Conservation (phyloP, 2,888 invertebrate species). For the Crepidodera aurea region DNA sequence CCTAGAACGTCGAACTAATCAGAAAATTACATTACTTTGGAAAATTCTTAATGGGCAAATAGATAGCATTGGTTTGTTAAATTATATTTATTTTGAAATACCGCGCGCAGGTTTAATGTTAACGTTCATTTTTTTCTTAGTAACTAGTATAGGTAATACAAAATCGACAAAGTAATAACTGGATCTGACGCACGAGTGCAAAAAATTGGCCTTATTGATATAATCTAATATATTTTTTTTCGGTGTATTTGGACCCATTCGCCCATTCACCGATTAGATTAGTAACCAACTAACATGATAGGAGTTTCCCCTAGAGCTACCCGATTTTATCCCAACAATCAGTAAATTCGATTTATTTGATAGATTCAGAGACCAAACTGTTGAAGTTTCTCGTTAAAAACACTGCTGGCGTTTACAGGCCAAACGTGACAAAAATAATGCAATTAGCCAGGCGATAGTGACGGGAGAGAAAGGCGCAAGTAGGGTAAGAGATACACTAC, state of each 20-base stretch:
- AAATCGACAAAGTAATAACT: no score
- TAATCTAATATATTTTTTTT: not conserved
- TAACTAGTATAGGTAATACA: no score
- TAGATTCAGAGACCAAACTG: slow-evolving; percentile 17
- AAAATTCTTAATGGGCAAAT: no score
- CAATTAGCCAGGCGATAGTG: slow-evolving; percentile 4
- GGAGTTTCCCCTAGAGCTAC: not conserved
- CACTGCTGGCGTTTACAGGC: slow-evolving; percentile 2
- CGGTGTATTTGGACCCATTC: not conserved
- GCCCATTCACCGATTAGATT: not conserved
- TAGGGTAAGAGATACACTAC: not conserved
- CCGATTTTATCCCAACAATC: slow-evolving; percentile 8
- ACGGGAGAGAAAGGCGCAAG: not conserved
- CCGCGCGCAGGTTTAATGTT: no score
- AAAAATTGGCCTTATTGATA: no score
- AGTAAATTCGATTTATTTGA: slow-evolving; percentile 19
- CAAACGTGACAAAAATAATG: slow-evolving; percentile 18
- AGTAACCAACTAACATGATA: slow-evolving; percentile 1
- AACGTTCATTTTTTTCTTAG: no score
- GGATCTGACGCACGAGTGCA: no score
- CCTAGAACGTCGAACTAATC: no score
- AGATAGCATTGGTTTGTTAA: no score
- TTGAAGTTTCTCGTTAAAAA: slow-evolving; percentile 14
- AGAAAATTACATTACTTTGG: no score
- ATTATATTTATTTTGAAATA: no score